Percentiles rank a stretch among this genome's conserved stretches.
Conservation (phyloP, 2,113 vertebrate species). For the Halichoerus grypus region DNA sequence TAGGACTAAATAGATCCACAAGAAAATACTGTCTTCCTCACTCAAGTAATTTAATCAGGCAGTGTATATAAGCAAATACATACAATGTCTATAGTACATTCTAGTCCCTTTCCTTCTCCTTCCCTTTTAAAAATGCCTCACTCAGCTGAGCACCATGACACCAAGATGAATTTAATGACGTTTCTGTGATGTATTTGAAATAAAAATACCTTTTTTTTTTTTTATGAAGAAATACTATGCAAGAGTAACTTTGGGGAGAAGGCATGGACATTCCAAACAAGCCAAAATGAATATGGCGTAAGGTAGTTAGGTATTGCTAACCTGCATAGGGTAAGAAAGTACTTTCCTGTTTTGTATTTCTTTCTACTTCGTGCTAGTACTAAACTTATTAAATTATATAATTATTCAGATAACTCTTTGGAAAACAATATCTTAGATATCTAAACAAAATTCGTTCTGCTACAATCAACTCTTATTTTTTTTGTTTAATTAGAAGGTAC, state of each 20-base stretch:
- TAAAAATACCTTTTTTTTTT: neutral
- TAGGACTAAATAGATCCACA: neutral
- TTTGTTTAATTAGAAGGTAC: conserved; percentile 65
- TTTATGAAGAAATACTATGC: accelerated
- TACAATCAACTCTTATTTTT: conserved; percentile 57
- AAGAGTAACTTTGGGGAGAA: neutral
- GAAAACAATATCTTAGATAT: conserved; percentile 37
- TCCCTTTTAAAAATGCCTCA: neutral
- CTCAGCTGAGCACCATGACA: neutral
- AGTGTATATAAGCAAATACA: neutral
- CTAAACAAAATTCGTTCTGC: conserved; percentile 58
- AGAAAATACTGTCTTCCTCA: neutral
- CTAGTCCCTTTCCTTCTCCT: neutral
- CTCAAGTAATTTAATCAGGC: neutral
- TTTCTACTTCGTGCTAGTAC: neutral
- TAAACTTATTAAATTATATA: neutral
- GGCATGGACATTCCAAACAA: neutral
- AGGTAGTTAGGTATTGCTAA: neutral
- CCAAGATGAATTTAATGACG: neutral
- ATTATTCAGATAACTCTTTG: neutral
- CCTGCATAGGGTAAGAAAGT: neutral
- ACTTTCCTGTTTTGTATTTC: neutral
- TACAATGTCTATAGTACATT: neutral
- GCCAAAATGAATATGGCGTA: neutral
- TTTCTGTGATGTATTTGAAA: neutral